Percentiles rank a stretch among this genome's conserved stretches.
Evolutionary conservation across 2,888 invertebrate species (phyloP).

Genomic region (Acronicta alni): DNA sequence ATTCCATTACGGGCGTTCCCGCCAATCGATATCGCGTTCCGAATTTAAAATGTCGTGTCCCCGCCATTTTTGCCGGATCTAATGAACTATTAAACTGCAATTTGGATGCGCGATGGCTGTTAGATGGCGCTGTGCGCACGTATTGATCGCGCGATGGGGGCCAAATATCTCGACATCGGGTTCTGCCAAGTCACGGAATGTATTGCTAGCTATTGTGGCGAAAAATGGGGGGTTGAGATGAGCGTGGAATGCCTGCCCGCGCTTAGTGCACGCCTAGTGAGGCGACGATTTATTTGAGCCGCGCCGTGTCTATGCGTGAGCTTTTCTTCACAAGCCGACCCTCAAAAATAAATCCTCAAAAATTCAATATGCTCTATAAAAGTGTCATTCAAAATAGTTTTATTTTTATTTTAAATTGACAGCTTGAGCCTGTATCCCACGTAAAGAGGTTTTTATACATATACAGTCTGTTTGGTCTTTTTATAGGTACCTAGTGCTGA

Average conservation of each 20-base stretch:
- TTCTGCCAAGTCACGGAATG: conserved; percentile 89
- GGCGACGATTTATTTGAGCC: conserved; percentile 51
- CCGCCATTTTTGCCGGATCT: conserved; percentile 88
- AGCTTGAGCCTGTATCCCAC: too few species aligned
- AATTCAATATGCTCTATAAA: too few species aligned
- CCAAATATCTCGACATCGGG: conserved; percentile 82
- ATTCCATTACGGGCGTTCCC: conserved; percentile 59
- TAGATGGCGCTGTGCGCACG: conserved; percentile 87
- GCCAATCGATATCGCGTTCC: conserved; percentile 85
- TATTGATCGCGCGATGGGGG: conserved; percentile 85
- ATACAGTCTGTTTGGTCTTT: conserved; percentile 15
- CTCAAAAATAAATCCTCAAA: too few species aligned
- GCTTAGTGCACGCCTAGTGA: conserved; percentile 63
- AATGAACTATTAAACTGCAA: conserved; percentile 90
- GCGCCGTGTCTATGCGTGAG: conserved; percentile 36
- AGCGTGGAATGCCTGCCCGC: conserved; percentile 71
- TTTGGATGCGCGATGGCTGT: conserved; percentile 86
- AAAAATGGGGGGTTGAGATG: conserved; percentile 85
- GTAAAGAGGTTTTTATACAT: too few species aligned
- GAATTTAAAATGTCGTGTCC: conserved; percentile 87
- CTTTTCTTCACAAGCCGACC: too few species aligned
- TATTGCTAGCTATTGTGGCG: conserved; percentile 88
- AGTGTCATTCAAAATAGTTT: too few species aligned
- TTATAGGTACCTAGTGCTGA: conserved; percentile 10
- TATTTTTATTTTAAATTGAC: too few species aligned